phyloP scores from a whole-genome alignment of 2,113 vertebrate genomes.

The Morone chrysops region DNA sequence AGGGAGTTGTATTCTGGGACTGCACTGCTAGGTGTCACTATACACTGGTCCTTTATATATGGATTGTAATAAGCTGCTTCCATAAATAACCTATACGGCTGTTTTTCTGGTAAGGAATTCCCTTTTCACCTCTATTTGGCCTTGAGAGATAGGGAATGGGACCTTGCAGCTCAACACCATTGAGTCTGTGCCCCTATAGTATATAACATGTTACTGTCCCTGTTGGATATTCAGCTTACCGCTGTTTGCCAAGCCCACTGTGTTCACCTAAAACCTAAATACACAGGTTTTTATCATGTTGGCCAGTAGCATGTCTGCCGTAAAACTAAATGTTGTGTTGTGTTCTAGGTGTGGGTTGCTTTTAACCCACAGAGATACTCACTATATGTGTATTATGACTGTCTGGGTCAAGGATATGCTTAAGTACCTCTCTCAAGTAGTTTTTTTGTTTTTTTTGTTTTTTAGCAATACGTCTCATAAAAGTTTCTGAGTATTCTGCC shows the following conservation, averaged over 20 bases:
- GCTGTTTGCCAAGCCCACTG: conserved; percentile 17
- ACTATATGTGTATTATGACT: not conserved
- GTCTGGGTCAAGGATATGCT: not conserved
- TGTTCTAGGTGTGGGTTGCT: not conserved
- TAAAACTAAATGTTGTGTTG: not conserved
- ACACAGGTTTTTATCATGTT: conserved; percentile 26
- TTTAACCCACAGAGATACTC: conserved; percentile 1
- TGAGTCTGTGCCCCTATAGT: conserved; percentile 10
- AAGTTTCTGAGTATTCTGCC: not conserved
- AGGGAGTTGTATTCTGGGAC: no score
- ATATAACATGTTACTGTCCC: conserved; percentile 28
- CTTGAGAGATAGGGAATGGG: conserved; percentile 25
- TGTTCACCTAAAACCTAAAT: not conserved
- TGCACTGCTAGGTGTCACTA: no score
- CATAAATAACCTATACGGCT: not conserved
- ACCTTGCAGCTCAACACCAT: conserved; percentile 22
- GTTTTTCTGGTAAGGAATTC: conserved; percentile 44
- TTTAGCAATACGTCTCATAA: not conserved
- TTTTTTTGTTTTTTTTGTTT: not conserved
- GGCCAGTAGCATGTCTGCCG: not conserved
- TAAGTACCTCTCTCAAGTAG: not conserved
- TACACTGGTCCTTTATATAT: no score
- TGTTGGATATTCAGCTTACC: conserved; percentile 26
- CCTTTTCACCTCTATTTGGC: conserved; percentile 45
- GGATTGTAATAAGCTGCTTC: not conserved